These are phyloP conservation scores for Ichneumoninae sp. DNA, from an alignment of 2,888 invertebrate genomes.

Conservation along the genomic window DNA sequence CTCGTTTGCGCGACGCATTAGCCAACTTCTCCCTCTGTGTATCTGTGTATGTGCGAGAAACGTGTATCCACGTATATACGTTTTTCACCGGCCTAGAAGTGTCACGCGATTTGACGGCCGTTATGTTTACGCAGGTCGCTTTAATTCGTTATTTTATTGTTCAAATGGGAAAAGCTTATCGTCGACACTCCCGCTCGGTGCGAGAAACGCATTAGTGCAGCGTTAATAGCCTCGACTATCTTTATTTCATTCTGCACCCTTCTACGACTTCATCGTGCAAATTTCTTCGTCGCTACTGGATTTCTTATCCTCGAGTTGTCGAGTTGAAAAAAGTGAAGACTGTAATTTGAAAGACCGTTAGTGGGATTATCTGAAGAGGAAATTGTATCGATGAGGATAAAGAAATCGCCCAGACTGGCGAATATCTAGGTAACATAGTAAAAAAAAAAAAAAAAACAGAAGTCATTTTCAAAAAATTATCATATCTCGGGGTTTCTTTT, in stretches of 20 bases:
- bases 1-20: slow-evolving; percentile 66
- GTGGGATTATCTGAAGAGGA: neutral
- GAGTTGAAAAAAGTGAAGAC: neutral
- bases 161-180: slow-evolving; percentile 64
- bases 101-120: slow-evolving; percentile 77
- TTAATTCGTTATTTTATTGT: slow-evolving; percentile 78
- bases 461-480: too few species aligned
- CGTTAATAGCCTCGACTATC: slow-evolving; percentile 73
- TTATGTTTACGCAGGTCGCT: slow-evolving; percentile 77
- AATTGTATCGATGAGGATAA: neutral
- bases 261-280: slow-evolving; percentile 25
- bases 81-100: slow-evolving; percentile 58
- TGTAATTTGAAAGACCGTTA: neutral
- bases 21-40: slow-evolving; percentile 32
- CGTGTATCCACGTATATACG: neutral
- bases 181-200: slow-evolving; percentile 33
- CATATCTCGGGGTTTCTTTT: too few species aligned
- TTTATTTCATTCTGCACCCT: slow-evolving; percentile 54
- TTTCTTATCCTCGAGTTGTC: neutral
- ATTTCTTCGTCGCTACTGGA: neutral
- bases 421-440: neutral
- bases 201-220: slow-evolving; percentile 61
- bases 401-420: neutral
- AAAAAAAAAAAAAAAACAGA: too few species aligned
- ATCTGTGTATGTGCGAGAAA: neutral